These are phyloP conservation scores for Maconellicoccus hirsutus DNA, from an alignment of 1,140 invertebrate genomes.

Conservation along the genomic window DNA sequence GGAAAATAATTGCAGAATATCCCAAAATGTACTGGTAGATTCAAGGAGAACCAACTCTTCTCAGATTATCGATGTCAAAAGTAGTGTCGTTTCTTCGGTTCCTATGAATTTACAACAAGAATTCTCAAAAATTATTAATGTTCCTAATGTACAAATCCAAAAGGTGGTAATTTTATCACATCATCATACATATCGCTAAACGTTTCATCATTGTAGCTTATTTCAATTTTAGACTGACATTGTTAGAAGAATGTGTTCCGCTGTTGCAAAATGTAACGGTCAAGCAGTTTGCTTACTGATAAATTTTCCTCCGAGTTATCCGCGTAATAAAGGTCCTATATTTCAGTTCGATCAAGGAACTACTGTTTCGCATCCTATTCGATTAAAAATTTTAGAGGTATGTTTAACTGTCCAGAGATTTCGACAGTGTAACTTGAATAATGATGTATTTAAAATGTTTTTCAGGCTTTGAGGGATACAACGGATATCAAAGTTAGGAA, in stretches of 20 bases:
- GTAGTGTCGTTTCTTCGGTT: conserved; percentile 30
- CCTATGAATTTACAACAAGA: conserved; percentile 65
- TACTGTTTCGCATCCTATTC: conserved; percentile 45
- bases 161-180: conserved; percentile 34
- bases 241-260: conserved; percentile 56
- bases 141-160: conserved; percentile 66
- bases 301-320: conserved; percentile 65
- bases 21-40: too few relatives aligned
- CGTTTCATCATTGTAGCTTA: conserved; percentile 35
- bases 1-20: too few relatives aligned
- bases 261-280: conserved; percentile 53
- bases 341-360: conserved; percentile 55
- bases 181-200: too few relatives aligned
- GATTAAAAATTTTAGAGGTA: conserved; percentile 51
- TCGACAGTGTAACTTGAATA: too few relatives aligned
- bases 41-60: too few relatives aligned
- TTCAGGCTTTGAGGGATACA: conserved; percentile 52
- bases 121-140: conserved; percentile 73
- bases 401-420: too few relatives aligned
- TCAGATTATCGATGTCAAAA: neutral
- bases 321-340: conserved; percentile 54
- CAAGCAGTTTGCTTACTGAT: conserved; percentile 64
- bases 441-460: conserved; percentile 25
- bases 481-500: conserved; percentile 60
- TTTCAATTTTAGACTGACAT: conserved; percentile 45